Evolutionary conservation across 2,888 invertebrate species (phyloP), one percentile per base, ranked within the genome.

Genomic region (Laspeyria flexula): DNA sequence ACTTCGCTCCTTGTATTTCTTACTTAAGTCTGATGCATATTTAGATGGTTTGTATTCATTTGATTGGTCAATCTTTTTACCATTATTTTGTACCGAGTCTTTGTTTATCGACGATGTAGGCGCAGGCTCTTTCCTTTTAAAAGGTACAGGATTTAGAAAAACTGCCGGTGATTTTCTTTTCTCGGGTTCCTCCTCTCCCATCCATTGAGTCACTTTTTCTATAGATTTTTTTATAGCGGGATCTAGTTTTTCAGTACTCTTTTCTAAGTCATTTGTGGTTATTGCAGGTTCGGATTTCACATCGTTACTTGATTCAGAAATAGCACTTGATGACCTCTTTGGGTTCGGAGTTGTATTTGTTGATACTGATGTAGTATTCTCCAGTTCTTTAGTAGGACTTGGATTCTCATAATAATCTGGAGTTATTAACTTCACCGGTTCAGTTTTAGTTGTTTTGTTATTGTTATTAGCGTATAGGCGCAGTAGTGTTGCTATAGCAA

Each of bases 401-500:
- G 6, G 13, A 34, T 15, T 33, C 49, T 77, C 65, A 35, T 73
- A 87, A 44, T 75, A 81, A 1, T 83, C 65, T 0, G 87, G 86
- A 4, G 80, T 75, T 0, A 77, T 60, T n/a, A 86, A 47, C 44
- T 78, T 80, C 0, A 75, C 3, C 0, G 73, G 64, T 2, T 52
- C 51, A 6, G 55, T 42, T 12, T 25, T 37, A 7, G 10, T 1
- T 0, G 33, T n/a, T 12, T 31, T 30, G 42, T 46, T 43, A 6
- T 55, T 52, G 1, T 57, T 49, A 0, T 59, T n/a, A 0, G 81
- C 65, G 46, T 80, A 69, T 0, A 88, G 59, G 35, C 75, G 81
- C 2, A 88, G 50, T 1, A 90, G 60, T 6, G 81, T 69, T 0
- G 81, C 77, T 1, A 89, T 86, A 0, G 88, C 90, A 0, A 81